Conservation (phyloP, 2,797 vertebrate species). For the Micromesistius poutassou region DNA sequence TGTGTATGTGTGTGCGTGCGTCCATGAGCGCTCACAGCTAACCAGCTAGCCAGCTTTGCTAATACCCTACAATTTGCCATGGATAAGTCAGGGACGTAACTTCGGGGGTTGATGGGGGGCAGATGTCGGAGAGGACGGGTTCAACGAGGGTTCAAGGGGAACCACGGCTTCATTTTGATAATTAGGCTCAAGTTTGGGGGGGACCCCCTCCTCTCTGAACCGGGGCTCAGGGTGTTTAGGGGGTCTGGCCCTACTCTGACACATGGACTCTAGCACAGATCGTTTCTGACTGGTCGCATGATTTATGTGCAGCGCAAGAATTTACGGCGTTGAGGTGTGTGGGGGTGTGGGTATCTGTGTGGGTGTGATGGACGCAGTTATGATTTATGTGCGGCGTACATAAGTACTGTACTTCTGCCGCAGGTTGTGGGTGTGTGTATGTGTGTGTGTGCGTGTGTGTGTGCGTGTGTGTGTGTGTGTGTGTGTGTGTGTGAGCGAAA, state of each 20-base stretch:
- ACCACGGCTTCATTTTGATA: conserved; percentile 48
- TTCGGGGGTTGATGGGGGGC: conserved; percentile 23
- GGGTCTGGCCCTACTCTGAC: too few species aligned
- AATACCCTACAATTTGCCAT: conserved; percentile 56
- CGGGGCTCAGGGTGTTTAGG: conserved; percentile 15
- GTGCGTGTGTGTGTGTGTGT: not conserved
- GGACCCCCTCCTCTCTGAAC: conserved; percentile 14
- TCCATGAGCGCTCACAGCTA: conserved; percentile 22
- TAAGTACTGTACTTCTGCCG: too few species aligned
- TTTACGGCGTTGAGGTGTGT: not conserved
- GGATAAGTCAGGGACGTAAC: conserved; percentile 37
- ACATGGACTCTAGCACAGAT: too few species aligned
- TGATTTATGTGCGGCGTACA: not conserved
- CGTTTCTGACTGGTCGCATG: too few species aligned
- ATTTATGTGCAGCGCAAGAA: too few species aligned
- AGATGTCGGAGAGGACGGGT: conserved; percentile 35
- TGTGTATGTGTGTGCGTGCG: not conserved
- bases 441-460: too few species aligned
- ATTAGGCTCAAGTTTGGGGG: conserved; percentile 45
- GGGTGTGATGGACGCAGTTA: not conserved
- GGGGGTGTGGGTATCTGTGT: not conserved
- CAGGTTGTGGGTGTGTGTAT: not conserved
- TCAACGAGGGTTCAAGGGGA: conserved; percentile 62
- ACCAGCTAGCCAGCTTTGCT: conserved; percentile 24
- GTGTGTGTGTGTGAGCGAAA: too few species aligned